Percentiles rank a stretch among this genome's conserved stretches.
Conservation (phyloP, 2,888 invertebrate genomes). For the Rapana venosa region DNA sequence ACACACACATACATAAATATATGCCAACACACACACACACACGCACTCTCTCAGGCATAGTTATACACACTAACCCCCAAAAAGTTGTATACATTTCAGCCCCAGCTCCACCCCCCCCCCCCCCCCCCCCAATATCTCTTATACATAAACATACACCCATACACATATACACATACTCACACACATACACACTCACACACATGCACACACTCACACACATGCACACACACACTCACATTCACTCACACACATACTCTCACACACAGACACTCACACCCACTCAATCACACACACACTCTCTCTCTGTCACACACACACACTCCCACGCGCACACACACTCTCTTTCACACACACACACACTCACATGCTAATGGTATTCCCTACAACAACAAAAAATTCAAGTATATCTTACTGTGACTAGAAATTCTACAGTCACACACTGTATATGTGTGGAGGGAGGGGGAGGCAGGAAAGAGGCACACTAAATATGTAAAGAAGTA, state of each 20-base stretch:
- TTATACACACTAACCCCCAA: background rate
- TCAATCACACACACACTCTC: background rate
- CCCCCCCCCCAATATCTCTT: background rate
- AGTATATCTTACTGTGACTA: too few species aligned
- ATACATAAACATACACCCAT: background rate
- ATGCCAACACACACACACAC: slow-evolving; percentile 1
- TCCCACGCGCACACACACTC: background rate
- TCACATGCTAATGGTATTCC: too few species aligned
- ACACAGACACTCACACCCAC: too few species aligned
- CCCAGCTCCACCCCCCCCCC: background rate
- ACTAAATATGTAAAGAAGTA: too few species aligned
- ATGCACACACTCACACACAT: background rate
- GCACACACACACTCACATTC: background rate
- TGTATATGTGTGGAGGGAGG: too few species aligned
- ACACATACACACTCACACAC: background rate
- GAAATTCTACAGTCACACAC: too few species aligned
- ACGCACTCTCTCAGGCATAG: background rate
- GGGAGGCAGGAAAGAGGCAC: too few species aligned
- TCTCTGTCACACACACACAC: background rate
- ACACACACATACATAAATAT: slow-evolving; percentile 29
- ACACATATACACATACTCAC: background rate
- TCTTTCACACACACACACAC: background rate
- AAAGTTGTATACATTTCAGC: background rate
- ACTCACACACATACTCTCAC: too few species aligned
- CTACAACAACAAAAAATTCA: too few species aligned